These are phyloP conservation scores for Colistium nudipinnis DNA, from an alignment of 2,113 vertebrate species.

Conservation along the genomic window DNA sequence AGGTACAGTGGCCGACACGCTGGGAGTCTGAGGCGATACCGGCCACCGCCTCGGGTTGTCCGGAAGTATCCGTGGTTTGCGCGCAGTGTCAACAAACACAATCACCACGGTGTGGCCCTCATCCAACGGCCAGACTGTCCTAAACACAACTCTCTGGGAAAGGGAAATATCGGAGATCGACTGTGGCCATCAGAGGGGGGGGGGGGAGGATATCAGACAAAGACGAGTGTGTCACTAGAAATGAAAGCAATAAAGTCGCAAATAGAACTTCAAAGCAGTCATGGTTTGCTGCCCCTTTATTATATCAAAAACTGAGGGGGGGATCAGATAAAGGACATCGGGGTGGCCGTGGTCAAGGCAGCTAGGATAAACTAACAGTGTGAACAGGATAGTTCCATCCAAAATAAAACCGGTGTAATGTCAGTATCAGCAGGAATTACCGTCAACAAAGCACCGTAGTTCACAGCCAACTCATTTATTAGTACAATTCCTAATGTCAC, in stretches of 20 bases:
- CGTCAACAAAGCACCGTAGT: not conserved
- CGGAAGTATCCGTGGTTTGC: slow-evolving; percentile 57
- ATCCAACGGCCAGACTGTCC: slow-evolving; percentile 29
- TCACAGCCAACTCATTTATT: not conserved
- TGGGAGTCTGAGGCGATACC: slow-evolving; percentile 55
- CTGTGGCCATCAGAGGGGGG: slow-evolving; percentile 15
- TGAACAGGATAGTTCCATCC: too few relatives aligned
- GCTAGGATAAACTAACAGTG: too few relatives aligned
- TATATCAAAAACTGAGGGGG: too few relatives aligned
- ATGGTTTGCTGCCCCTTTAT: too few relatives aligned
- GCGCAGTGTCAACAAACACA: slow-evolving; percentile 66
- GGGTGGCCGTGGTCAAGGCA: too few relatives aligned
- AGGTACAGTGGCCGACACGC: slow-evolving; percentile 18
- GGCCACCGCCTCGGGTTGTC: slow-evolving; percentile 49
- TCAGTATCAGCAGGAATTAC: too few relatives aligned
- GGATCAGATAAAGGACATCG: too few relatives aligned
- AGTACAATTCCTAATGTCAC: not conserved
- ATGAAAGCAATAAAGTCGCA: too few relatives aligned
- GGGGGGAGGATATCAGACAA: too few relatives aligned
- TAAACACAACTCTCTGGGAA: slow-evolving; percentile 42
- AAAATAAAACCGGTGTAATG: too few relatives aligned
- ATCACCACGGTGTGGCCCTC: slow-evolving; percentile 36
- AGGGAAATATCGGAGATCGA: slow-evolving; percentile 15
- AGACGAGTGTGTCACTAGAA: not conserved
- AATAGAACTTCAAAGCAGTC: too few relatives aligned